phyloP scores from a whole-genome alignment of 2,797 vertebrate species.

The Hydrocynus forskahlii region DNA sequence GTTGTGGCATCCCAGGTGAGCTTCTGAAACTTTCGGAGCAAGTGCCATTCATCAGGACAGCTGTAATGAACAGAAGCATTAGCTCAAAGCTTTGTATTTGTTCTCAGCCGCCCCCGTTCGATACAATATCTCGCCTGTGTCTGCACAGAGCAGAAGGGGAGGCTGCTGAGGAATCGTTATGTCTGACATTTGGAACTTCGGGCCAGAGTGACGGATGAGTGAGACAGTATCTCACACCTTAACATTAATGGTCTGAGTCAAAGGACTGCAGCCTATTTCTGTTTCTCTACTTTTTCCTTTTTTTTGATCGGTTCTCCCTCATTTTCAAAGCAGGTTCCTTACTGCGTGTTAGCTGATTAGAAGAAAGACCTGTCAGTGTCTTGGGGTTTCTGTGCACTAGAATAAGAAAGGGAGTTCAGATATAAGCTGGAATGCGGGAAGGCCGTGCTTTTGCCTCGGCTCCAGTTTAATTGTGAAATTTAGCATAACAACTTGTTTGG shows the following conservation, averaged over 20 bases:
- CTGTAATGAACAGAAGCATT: slow-evolving; percentile 75
- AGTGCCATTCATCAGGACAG: slow-evolving; percentile 71
- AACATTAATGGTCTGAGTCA: slow-evolving; percentile 61
- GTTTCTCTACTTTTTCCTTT: neutral
- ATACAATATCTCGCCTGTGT: slow-evolving; percentile 71
- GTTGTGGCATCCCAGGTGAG: slow-evolving; percentile 32
- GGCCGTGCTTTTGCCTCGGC: slow-evolving; percentile 10
- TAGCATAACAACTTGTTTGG: slow-evolving; percentile 45
- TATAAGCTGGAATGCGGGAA: slow-evolving; percentile 27
- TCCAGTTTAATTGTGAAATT: slow-evolving; percentile 38
- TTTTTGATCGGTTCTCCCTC: neutral
- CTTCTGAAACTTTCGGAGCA: slow-evolving; percentile 37
- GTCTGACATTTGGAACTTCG: slow-evolving; percentile 70
- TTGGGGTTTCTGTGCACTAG: slow-evolving; percentile 13
- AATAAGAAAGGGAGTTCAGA: slow-evolving; percentile 23
- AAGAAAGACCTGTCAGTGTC: slow-evolving; percentile 45
- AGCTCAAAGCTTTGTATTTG: slow-evolving; percentile 67
- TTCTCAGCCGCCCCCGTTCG: slow-evolving; percentile 59
- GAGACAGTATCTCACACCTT: slow-evolving; percentile 64
- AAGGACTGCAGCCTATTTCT: slow-evolving; percentile 38
- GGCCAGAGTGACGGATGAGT: slow-evolving; percentile 72
- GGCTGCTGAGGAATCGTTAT: slow-evolving; percentile 69
- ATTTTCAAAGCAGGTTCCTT: slow-evolving; percentile 33
- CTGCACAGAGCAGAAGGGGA: slow-evolving; percentile 45
- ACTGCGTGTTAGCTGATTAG: slow-evolving; percentile 40